Percentiles rank a stretch among this genome's conserved stretches.
phyloP scores from a whole-genome alignment of 2,888 invertebrate genomes.

The Cheiracanthium punctorium region DNA sequence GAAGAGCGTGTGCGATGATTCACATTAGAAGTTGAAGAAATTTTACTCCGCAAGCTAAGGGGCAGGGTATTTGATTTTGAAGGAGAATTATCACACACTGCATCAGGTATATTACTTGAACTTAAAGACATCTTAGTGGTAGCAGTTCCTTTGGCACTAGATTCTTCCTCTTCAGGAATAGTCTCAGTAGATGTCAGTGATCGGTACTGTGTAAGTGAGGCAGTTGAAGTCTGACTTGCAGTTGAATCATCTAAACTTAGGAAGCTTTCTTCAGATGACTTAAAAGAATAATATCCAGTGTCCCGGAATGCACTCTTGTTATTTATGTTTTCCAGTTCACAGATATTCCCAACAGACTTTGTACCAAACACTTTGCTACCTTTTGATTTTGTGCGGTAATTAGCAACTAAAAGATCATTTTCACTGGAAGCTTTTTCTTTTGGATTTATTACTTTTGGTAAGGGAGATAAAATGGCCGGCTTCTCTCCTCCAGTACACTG shows the following conservation, averaged over 20 bases:
- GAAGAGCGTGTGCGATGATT: constrained; percentile 68
- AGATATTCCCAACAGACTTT: constrained; percentile 71
- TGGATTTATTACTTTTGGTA: constrained; percentile 67
- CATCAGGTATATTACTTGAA: constrained; percentile 71
- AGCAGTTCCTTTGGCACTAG: constrained; percentile 35
- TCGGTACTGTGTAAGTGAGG: constrained; percentile 64
- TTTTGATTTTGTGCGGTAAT: constrained; percentile 57
- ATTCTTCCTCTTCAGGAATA: constrained; percentile 71
- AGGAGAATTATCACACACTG: constrained; percentile 50
- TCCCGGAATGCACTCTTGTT: constrained; percentile 71
- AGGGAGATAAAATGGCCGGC: constrained; percentile 34
- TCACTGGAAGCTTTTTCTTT: constrained; percentile 71
- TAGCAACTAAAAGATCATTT: constrained; percentile 70
- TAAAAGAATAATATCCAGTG: constrained; percentile 72
- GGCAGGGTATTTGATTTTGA: constrained; percentile 68
- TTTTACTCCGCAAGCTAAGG: constrained; percentile 48
- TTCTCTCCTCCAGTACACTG: constrained; percentile 1
- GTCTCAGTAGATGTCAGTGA: constrained; percentile 70
- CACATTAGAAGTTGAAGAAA: constrained; percentile 49
- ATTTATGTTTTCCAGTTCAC: constrained; percentile 58
- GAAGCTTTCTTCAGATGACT: constrained; percentile 72
- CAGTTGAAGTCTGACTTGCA: constrained; percentile 59
- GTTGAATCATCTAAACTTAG: constrained; percentile 70
- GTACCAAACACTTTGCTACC: constrained; percentile 67
- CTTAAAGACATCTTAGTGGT: constrained; percentile 64